phyloP scores from a whole-genome alignment of 2,113 vertebrate genomes.

The Gambusia affinis region DNA sequence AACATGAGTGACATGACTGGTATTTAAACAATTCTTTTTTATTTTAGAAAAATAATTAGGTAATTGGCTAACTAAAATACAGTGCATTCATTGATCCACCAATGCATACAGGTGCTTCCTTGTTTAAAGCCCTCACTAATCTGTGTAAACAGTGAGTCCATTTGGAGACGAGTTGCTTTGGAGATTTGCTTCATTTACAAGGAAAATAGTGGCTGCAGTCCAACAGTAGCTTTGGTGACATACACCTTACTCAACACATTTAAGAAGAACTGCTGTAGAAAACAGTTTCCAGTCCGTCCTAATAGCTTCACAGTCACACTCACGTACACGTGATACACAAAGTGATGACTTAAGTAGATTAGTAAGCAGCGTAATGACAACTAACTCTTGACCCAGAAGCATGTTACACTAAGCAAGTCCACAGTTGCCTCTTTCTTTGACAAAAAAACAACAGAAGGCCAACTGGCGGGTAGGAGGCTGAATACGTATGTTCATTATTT shows the following conservation, averaged over 20 bases:
- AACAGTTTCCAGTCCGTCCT: background rate
- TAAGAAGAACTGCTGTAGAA: constrained; percentile 9
- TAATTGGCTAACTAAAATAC: no score
- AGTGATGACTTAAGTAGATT: constrained; percentile 58
- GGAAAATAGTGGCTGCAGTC: background rate
- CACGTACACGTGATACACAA: background rate
- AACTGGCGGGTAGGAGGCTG: background rate
- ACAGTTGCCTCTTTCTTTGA: background rate
- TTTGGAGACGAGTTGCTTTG: background rate
- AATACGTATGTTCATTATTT: no score
- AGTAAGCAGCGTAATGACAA: constrained; percentile 40
- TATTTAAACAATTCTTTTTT: no score
- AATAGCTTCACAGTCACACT: constrained; percentile 8
- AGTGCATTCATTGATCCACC: no score
- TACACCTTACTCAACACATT: background rate
- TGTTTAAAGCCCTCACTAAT: background rate
- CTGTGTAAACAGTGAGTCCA: no score
- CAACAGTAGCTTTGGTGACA: background rate
- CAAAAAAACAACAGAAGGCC: background rate
- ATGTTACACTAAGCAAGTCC: constrained; percentile 14
- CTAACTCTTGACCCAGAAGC: constrained; percentile 36
- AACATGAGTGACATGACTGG: background rate
- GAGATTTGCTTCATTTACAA: background rate
- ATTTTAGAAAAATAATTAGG: no score
- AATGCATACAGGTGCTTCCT: background rate